Evolutionary conservation across 2,888 invertebrate genomes (phyloP).

Genomic region (Oxyteleia sp.): DNA sequence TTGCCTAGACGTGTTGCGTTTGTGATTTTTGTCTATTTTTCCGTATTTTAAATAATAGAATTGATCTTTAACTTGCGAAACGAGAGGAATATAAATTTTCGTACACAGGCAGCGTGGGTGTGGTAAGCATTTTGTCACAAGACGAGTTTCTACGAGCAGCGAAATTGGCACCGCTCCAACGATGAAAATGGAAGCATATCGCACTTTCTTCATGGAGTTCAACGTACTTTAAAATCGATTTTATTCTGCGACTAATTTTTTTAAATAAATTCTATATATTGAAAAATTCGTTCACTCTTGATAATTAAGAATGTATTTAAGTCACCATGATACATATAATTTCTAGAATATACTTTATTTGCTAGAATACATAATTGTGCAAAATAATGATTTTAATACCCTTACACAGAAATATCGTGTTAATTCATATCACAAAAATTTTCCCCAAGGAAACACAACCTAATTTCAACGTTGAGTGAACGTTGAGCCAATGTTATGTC

Average conservation of each 20-base stretch:
- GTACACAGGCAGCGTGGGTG: constrained; percentile 58
- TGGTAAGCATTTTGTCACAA: constrained; percentile 63
- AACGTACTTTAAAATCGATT: constrained; percentile 78
- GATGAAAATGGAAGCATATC: constrained; percentile 87
- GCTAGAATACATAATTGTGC: no score
- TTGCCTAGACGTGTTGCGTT: no score
- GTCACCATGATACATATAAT: no score
- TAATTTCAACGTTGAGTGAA: no score
- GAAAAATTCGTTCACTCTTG: neutral
- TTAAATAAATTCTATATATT: neutral
- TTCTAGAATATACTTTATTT: no score
- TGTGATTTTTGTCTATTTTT: no score
- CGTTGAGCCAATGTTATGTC: no score
- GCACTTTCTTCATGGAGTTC: constrained; percentile 83
- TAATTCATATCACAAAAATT: no score
- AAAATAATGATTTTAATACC: no score
- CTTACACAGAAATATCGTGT: no score
- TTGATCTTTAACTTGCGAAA: constrained; percentile 50
- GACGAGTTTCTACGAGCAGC: constrained; percentile 61
- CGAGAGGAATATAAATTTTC: constrained; percentile 52
- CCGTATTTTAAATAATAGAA: constrained; percentile 18
- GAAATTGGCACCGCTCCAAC: constrained; percentile 84
- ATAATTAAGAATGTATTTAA: no score
- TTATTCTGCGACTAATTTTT: neutral
- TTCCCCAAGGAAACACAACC: no score